These are phyloP conservation scores for Poeciliopsis gracilis DNA, from an alignment of 2,797 vertebrate genomes.

Conservation along the genomic window DNA sequence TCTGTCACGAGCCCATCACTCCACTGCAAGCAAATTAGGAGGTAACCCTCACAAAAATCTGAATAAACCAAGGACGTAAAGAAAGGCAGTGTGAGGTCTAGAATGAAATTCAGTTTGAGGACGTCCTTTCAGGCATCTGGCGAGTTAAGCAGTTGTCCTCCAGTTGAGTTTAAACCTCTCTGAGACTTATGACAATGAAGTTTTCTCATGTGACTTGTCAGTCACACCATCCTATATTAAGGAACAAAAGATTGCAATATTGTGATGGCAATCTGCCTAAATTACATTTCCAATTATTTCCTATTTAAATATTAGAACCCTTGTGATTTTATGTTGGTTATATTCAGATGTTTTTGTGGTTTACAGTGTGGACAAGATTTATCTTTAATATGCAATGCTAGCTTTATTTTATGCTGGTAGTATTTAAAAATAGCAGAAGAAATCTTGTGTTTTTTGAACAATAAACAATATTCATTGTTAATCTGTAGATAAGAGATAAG, in stretches of 20 bases:
- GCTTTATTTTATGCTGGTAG: not conserved
- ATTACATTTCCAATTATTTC: not conserved
- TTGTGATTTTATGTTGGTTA: not conserved
- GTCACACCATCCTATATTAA: constrained; percentile 9
- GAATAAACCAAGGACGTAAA: constrained; percentile 56
- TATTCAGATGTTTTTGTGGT: not conserved
- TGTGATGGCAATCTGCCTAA: not conserved
- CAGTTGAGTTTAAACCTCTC: constrained; percentile 21
- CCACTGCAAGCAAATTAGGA: constrained; percentile 26
- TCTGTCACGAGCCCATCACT: constrained; percentile 29
- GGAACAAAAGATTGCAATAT: not conserved
- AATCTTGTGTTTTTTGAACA: too few relatives aligned
- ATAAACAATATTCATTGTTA: too few relatives aligned
- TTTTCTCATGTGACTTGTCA: constrained; percentile 23
- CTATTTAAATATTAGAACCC: not conserved
- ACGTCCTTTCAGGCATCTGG: constrained; percentile 32
- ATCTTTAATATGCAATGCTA: not conserved
- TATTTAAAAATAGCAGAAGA: too few relatives aligned
- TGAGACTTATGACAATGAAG: constrained; percentile 35
- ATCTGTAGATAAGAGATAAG: too few relatives aligned
- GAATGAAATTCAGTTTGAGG: constrained; percentile 51
- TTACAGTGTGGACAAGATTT: not conserved
- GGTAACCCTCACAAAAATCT: constrained; percentile 56
- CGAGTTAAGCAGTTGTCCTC: constrained; percentile 44
- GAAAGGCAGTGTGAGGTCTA: constrained; percentile 51